A percentile compares a stretch with the other conserved stretches of the same genome.
phyloP scores from a whole-genome alignment of 2,888 invertebrate species.

The Diaphora mendica region DNA sequence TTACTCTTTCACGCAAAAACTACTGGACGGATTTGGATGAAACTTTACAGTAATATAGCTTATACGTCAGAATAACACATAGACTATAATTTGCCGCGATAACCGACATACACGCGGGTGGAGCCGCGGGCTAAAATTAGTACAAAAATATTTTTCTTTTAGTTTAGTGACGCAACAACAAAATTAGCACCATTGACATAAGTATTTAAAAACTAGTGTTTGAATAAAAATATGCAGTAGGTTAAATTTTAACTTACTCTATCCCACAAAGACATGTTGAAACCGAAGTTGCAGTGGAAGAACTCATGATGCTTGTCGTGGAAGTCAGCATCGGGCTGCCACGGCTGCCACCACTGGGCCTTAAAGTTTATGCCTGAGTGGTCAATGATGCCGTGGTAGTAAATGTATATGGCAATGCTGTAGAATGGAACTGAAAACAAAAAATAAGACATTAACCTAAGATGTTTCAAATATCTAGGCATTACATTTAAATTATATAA shows the following conservation, averaged over 20 bases:
- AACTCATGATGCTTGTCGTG: slow-evolving; percentile 93
- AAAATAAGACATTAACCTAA: not conserved
- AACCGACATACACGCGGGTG: too few relatives aligned
- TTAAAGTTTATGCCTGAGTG: slow-evolving; percentile 92
- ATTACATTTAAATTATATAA: too few relatives aligned
- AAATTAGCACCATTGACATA: too few relatives aligned
- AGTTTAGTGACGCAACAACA: too few relatives aligned
- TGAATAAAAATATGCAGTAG: not conserved
- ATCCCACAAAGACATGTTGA: slow-evolving; percentile 90
- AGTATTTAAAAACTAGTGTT: too few relatives aligned
- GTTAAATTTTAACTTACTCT: slow-evolving; percentile 75
- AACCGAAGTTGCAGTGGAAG: slow-evolving; percentile 92
- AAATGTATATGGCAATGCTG: slow-evolving; percentile 77
- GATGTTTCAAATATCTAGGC: not conserved
- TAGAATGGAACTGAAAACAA: slow-evolving; percentile 73
- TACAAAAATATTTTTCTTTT: too few relatives aligned
- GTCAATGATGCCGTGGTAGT: slow-evolving; percentile 91
- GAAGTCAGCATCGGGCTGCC: slow-evolving; percentile 91
- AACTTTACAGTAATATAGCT: too few relatives aligned
- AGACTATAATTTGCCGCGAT: too few relatives aligned
- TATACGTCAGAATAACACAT: too few relatives aligned
- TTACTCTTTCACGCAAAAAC: too few relatives aligned
- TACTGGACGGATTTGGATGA: too few relatives aligned
- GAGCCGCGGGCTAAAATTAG: too few relatives aligned
- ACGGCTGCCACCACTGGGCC: slow-evolving; percentile 91